phyloP scores from a whole-genome alignment of 1,140 invertebrate genomes.

The Anthonomus grandis region DNA sequence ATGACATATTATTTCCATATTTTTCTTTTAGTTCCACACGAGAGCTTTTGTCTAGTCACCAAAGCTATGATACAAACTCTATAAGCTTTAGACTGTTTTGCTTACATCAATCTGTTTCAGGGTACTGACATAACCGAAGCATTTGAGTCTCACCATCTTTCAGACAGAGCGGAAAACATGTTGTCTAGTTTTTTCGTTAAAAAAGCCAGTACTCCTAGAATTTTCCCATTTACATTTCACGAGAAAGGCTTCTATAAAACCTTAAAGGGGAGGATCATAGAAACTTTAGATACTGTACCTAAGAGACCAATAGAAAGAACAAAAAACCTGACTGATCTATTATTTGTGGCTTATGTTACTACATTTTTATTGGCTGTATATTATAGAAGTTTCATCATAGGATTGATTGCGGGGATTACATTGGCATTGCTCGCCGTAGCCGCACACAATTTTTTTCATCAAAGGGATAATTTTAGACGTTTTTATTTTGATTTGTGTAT shows the following conservation, averaged over 20 bases:
- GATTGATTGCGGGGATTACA: conserved; percentile 54
- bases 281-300: conserved; percentile 37
- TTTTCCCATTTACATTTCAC: conserved; percentile 61
- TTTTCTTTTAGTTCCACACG: neutral
- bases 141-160: conserved; percentile 63
- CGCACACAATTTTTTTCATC: conserved; percentile 81
- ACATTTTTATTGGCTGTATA: conserved; percentile 54
- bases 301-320: conserved; percentile 46
- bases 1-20: neutral
- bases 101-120: conserved; percentile 34
- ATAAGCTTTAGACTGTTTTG: neutral
- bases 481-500: conserved; percentile 71
- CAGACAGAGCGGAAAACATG: conserved; percentile 50
- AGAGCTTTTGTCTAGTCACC: no score
- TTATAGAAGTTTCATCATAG: conserved; percentile 47
- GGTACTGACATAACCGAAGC: conserved; percentile 72
- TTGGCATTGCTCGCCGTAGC: conserved; percentile 57
- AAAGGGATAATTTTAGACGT: conserved; percentile 76
- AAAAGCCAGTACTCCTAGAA: conserved; percentile 54
- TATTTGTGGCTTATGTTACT: conserved; percentile 53
- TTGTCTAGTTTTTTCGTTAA: conserved; percentile 59
- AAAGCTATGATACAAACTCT: neutral
- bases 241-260: conserved; percentile 65
- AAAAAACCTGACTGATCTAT: conserved; percentile 54
- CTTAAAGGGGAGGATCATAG: conserved; percentile 55